Percentiles rank a stretch among this genome's conserved stretches.
Evolutionary conservation across 2,113 vertebrate genomes (phyloP).

Genomic region (Myotis brandtii): DNA sequence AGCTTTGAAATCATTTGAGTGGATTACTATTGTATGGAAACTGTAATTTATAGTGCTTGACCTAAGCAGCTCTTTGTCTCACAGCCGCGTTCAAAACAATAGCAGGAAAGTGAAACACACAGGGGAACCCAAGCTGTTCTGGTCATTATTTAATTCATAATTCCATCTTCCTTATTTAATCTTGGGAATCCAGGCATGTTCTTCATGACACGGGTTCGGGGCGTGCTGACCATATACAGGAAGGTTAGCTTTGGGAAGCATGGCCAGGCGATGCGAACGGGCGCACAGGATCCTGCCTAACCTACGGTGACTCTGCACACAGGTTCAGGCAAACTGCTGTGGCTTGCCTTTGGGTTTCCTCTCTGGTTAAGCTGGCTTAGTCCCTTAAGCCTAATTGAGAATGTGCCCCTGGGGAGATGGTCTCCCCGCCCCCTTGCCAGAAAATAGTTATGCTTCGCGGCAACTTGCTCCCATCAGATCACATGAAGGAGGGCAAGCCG

Average conservation of each 20-base stretch:
- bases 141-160: constrained; percentile 93
- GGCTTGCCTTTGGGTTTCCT: constrained; percentile 77
- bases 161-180: constrained; percentile 92
- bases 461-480: constrained; percentile 63
- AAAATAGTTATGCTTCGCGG: constrained; percentile 66
- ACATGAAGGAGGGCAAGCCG: constrained; percentile 38
- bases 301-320: constrained; percentile 81
- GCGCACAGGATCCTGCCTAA: constrained; percentile 88
- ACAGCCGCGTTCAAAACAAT: constrained; percentile 95
- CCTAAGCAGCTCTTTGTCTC: constrained; percentile 94
- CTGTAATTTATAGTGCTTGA: constrained; percentile 95
- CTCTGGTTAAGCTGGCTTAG: constrained; percentile 70
- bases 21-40: constrained; percentile 92
- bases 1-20: constrained; percentile 89
- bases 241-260: constrained; percentile 90
- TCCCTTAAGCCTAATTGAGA: constrained; percentile 72
- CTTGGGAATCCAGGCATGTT: constrained; percentile 89
- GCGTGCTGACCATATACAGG: constrained; percentile 89
- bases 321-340: constrained; percentile 69
- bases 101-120: constrained; percentile 95
- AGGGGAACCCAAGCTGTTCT: constrained; percentile 92
- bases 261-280: constrained; percentile 85
- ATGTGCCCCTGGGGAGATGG: constrained; percentile 65
- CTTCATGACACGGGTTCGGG: constrained; percentile 88
- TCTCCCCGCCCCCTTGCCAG: constrained; percentile 72